Percentiles rank a stretch among this genome's conserved stretches.
These are phyloP conservation scores for Pelochelys cantorii DNA, from an alignment of 2,797 vertebrate genomes.

Conservation along the genomic window DNA sequence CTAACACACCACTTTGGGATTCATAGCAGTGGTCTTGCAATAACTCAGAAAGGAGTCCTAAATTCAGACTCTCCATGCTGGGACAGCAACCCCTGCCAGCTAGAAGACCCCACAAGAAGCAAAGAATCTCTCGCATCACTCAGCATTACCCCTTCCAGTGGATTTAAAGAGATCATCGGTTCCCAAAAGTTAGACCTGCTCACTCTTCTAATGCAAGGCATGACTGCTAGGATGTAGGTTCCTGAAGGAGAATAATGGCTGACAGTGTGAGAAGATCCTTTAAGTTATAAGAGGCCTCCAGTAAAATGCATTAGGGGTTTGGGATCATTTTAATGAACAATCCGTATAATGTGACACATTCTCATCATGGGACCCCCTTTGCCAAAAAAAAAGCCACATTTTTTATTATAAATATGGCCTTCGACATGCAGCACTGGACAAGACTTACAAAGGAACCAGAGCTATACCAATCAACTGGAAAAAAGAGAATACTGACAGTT, in stretches of 20 bases:
- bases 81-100: not conserved
- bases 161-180: not conserved
- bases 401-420: constrained; percentile 7
- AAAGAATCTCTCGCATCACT: rapidly evolving
- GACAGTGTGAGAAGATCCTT: not conserved
- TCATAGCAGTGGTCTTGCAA: not conserved
- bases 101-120: not conserved
- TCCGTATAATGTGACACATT: not conserved
- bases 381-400: constrained; percentile 26
- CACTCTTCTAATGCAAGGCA: not conserved
- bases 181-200: not conserved
- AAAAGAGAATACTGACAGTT: not conserved
- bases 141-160: not conserved
- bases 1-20: not conserved
- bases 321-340: not conserved
- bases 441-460: not conserved
- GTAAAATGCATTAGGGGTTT: not conserved
- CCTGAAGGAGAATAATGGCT: not conserved
- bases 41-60: not conserved
- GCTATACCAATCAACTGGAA: not conserved
- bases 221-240: not conserved
- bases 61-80: not conserved
- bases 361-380: constrained; percentile 2
- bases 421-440: constrained; percentile 6
- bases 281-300: not conserved